These are phyloP conservation scores for Tetraodon nigroviridis DNA, from an alignment of 2,113 vertebrate genomes.

Conservation along the genomic window DNA sequence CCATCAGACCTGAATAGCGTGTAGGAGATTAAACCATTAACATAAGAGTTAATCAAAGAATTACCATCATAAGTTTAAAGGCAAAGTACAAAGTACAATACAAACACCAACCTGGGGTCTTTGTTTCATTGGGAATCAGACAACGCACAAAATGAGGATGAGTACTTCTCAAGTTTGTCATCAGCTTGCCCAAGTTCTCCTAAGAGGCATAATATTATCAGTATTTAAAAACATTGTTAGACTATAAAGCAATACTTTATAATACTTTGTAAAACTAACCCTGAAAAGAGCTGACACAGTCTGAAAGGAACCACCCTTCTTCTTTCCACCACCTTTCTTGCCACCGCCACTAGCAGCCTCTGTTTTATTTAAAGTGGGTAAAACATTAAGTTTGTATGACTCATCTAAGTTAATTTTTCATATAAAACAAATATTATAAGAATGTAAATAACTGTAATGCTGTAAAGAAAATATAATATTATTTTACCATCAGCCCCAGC, in stretches of 20 bases:
- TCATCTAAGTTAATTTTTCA: not conserved
- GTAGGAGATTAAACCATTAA: not conserved
- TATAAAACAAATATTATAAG: not conserved
- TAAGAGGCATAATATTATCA: not conserved
- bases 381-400: not conserved
- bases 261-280: constrained; percentile 17
- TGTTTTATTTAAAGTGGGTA: constrained; percentile 20
- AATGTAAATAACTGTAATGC: not conserved
- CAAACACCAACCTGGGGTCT: constrained; percentile 43
- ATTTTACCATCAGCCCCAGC: not conserved
- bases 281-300: constrained; percentile 65
- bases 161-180: constrained; percentile 61
- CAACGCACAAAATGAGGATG: constrained; percentile 62
- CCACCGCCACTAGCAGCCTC: constrained; percentile 25
- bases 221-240: not conserved
- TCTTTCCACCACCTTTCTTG: constrained; percentile 63
- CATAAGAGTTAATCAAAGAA: not conserved
- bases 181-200: constrained; percentile 60
- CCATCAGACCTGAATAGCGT: constrained; percentile 49
- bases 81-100: not conserved
- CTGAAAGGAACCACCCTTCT: constrained; percentile 64
- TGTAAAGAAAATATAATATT: not conserved
- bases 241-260: not conserved
- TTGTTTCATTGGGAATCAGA: constrained; percentile 58
- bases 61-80: not conserved